These are phyloP conservation scores for Phyto melanocephala DNA, from an alignment of 2,888 invertebrate genomes.

Conservation along the genomic window DNA sequence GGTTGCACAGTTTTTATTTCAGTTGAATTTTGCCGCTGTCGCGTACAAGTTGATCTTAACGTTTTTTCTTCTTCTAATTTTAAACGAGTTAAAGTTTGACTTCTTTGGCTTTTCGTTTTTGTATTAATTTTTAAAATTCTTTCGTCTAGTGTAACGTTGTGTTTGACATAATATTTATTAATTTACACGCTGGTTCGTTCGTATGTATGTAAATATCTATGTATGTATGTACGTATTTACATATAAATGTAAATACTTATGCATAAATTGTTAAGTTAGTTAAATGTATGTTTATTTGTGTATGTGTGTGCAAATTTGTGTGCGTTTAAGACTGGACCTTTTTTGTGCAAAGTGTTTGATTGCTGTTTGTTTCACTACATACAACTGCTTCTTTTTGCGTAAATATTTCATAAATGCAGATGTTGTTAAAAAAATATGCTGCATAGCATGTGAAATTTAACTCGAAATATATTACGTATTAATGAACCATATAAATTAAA, in stretches of 20 bases:
- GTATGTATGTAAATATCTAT: too few species aligned
- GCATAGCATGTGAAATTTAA: constrained; percentile 6
- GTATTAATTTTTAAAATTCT: neutral
- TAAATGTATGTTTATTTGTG: neutral
- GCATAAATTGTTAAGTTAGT: neutral
- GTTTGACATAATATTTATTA: too few species aligned
- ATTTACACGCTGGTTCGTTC: too few species aligned
- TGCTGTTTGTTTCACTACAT: neutral
- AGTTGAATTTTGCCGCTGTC: constrained; percentile 47
- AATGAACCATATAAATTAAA: neutral
- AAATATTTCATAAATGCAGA: constrained; percentile 33
- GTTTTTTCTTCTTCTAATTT: neutral
- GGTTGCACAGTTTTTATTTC: constrained; percentile 13
- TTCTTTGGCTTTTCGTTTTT: neutral
- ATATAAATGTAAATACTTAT: too few species aligned
- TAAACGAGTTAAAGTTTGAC: neutral
- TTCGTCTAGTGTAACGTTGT: neutral
- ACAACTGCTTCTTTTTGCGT: constrained; percentile 20
- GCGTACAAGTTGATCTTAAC: constrained; percentile 15
- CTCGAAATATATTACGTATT: neutral
- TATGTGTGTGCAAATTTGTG: neutral
- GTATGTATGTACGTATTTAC: too few species aligned
- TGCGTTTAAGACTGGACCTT: neutral
- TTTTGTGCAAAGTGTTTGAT: neutral
- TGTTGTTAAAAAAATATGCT: neutral